Evolutionary conservation across 2,888 invertebrate species (phyloP).

Genomic region (Conistra vaccinii): DNA sequence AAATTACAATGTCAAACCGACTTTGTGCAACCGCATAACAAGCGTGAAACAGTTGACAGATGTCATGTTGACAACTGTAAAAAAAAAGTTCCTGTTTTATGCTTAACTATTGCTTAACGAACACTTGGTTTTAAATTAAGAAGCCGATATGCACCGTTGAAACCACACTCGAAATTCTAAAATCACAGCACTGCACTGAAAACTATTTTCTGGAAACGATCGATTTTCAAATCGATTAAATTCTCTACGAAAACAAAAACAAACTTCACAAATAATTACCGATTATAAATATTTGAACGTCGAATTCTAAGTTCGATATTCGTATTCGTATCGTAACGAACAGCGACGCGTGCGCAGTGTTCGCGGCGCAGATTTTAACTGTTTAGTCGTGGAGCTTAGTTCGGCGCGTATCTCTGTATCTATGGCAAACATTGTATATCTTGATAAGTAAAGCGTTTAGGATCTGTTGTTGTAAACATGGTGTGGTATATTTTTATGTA

Average conservation of each 20-base stretch:
- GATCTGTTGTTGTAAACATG: conserved; percentile 35
- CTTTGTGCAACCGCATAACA: conserved; percentile 55
- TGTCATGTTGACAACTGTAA: conserved; percentile 63
- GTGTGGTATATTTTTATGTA: conserved; percentile 43
- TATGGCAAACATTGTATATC: conserved; percentile 68
- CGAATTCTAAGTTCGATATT: conserved; percentile 70
- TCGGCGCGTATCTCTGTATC: conserved; percentile 71
- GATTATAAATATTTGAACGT: conserved; percentile 56
- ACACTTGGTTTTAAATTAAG: conserved; percentile 30
- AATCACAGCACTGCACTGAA: conserved; percentile 62
- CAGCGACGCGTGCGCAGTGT: conserved; percentile 86
- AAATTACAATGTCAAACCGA: conserved; percentile 70
- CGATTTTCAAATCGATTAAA: conserved; percentile 17
- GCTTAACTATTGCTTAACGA: conserved; percentile 38
- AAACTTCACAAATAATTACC: conserved; percentile 42
- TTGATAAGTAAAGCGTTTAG: conserved; percentile 65
- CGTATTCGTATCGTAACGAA: conserved; percentile 62
- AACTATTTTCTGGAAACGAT: conserved; percentile 8
- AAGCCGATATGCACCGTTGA: conserved; percentile 66
- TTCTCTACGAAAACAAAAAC: conserved; percentile 23
- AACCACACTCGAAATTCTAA: conserved; percentile 34
- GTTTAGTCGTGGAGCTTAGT: conserved; percentile 74
- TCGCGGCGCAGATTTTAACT: conserved; percentile 87
- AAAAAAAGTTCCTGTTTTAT: conserved; percentile 45
- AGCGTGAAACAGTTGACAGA: conserved; percentile 63